These are phyloP conservation scores for Monodelphis domestica DNA, from an alignment of 2,797 vertebrate species.

Conservation along the genomic window DNA sequence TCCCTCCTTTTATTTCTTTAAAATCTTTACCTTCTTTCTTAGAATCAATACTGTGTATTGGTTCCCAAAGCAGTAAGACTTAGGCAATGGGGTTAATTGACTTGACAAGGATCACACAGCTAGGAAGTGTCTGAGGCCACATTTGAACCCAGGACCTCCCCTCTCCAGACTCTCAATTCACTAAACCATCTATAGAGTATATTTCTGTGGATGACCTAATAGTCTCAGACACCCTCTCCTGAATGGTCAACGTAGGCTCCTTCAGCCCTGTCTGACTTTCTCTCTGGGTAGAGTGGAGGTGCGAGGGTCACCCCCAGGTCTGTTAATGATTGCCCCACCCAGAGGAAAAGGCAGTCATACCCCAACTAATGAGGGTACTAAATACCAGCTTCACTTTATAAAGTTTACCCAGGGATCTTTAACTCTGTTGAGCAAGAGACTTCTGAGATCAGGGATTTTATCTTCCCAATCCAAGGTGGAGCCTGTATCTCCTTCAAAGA, in stretches of 20 bases:
- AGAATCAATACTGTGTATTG: too few relatives aligned
- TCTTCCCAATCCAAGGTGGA: neutral
- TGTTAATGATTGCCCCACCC: conserved; percentile 75
- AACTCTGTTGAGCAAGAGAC: conserved; percentile 50
- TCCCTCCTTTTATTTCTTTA: too few relatives aligned
- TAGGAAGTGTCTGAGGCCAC: neutral
- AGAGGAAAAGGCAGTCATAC: conserved; percentile 61
- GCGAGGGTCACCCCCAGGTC: conserved; percentile 63
- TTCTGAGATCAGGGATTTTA: neutral
- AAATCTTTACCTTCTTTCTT: too few relatives aligned
- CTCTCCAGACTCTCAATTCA: neutral
- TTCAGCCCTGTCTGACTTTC: conserved; percentile 1
- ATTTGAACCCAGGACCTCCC: neutral
- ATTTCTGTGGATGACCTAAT: conserved; percentile 1
- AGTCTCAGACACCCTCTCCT: neutral
- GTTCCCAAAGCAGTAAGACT: too few relatives aligned
- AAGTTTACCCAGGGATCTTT: conserved; percentile 59
- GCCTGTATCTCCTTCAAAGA: neutral
- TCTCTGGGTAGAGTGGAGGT: conserved; percentile 24
- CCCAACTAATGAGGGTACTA: conserved; percentile 73
- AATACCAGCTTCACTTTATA: conserved; percentile 76
- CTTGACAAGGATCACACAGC: neutral
- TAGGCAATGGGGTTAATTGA: neutral
- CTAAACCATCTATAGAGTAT: neutral
- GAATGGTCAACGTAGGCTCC: conserved; percentile 29